Base-by-base conservation (phyloP, 2,888 invertebrate genomes). In the Andrena flavipes region DNA sequence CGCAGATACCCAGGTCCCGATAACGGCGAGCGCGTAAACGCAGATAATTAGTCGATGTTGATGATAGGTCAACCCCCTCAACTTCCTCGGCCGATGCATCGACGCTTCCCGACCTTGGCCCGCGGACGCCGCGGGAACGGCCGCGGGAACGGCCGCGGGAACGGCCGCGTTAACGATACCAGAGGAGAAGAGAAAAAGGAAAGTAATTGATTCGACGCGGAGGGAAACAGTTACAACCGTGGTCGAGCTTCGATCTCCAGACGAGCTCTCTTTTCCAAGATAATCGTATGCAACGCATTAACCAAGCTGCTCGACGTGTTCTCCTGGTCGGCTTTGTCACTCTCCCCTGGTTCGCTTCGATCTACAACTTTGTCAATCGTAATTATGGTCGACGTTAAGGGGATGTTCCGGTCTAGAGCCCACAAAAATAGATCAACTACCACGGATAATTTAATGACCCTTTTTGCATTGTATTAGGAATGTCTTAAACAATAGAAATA, bases 31-130 rank as follows among this genome's bases (percentile, higher is more conserved):
- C 85, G 87, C 82, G 84, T 88, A 86, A 90, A 86, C 85, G 87
- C 71, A 77, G 84, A 91, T 90, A 91, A 91, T 91, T 91, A 86
- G 85, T 80, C 77, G 85, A 90, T 85, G 84, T 84, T 87, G 89
- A 87, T 88, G 89, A 89, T 89, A 86, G 89, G 74, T 85, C 82
- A 87, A 88, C 84, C 83, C 82, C 78, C 26, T 10, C 16, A 42
- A 16, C 42, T 16, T 1, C 42, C 10, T 20, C 7, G 54, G 10
- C 2, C 82, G 87, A 86, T 76, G 87, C 81, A 85, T 86, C 88
- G 80, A 83, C 75, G 76, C 74, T 82, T 83, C 69, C 70, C 84
- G 87, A 85, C 90, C 87, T 89, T 88, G 88, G 79, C 85, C 85
- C 80, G 84, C 87, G 83, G 82, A 62, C 80, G 67, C 56, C 56